Percentiles rank a stretch among this genome's conserved stretches.
Evolutionary conservation across 2,888 invertebrate species (phyloP).

Genomic region (Mantis religiosa): DNA sequence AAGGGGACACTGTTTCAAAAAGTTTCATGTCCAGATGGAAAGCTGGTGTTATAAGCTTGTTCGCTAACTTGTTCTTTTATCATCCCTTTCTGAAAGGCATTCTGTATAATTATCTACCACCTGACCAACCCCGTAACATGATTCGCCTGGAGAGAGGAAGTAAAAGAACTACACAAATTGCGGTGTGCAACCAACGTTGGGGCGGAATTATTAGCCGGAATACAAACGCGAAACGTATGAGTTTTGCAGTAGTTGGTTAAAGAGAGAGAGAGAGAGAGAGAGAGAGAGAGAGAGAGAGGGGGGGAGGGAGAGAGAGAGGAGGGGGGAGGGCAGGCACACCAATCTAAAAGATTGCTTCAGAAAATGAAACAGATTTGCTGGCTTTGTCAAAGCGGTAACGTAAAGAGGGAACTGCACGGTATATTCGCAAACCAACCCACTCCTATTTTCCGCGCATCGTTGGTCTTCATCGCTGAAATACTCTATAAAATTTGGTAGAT

Average conservation of each 20-base stretch:
- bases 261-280: background rate
- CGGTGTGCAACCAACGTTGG: background rate
- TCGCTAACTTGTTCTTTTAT: background rate
- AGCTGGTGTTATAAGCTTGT: background rate
- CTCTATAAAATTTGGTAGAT: background rate
- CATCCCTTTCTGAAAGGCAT: background rate
- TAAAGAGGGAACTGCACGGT: background rate
- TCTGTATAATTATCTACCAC: background rate
- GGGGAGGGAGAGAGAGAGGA: too few relatives aligned
- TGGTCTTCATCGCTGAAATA: background rate
- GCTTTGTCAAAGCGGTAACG: background rate
- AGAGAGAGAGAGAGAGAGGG: too few relatives aligned
- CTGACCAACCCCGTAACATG: background rate
- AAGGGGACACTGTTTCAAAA: too few relatives aligned
- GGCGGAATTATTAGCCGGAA: background rate
- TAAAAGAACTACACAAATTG: background rate
- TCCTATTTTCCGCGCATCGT: background rate
- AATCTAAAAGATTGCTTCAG: constrained; percentile 7
- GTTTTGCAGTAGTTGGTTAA: background rate
- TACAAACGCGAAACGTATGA: background rate
- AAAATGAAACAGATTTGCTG: background rate
- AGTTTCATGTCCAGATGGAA: background rate
- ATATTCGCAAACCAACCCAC: background rate
- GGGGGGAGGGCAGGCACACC: background rate
- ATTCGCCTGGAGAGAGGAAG: background rate